These are phyloP conservation scores for Clytia hemisphaerica DNA, from an alignment of 30 jellyfish, hydroid and myxozoan species.

Conservation along the genomic window DNA sequence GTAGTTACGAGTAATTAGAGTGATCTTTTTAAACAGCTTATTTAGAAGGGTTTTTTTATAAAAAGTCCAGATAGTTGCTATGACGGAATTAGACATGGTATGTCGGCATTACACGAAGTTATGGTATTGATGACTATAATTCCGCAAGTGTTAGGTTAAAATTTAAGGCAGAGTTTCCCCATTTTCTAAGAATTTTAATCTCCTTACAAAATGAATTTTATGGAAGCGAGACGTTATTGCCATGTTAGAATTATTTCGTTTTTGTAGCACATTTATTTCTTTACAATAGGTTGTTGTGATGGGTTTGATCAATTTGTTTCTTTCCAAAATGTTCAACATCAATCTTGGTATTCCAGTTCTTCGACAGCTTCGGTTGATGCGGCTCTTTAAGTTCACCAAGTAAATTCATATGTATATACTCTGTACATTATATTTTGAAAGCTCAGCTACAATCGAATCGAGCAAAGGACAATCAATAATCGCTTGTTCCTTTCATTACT, in stretches of 20 bases:
- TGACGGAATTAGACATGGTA: no score
- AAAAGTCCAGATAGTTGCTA: no score
- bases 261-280: not conserved
- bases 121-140: no score
- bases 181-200: not conserved
- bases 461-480: no score
- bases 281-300: constrained; percentile 24
- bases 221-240: not conserved
- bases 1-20: no score
- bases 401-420: not conserved
- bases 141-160: no score
- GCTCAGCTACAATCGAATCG: no score
- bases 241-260: not conserved
- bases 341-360: constrained; percentile 35
- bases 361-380: constrained; percentile 39
- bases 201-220: not conserved
- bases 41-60: no score
- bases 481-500: no score
- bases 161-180: not conserved
- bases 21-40: no score
- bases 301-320: constrained; percentile 6
- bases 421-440: no score
- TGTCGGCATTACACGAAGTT: no score
- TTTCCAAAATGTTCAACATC: not conserved
- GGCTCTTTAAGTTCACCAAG: constrained; percentile 30